A percentile compares a stretch with the other conserved stretches of the same genome.
Conservation (phyloP, 2,888 invertebrate genomes). For the Coelinius sp. region DNA sequence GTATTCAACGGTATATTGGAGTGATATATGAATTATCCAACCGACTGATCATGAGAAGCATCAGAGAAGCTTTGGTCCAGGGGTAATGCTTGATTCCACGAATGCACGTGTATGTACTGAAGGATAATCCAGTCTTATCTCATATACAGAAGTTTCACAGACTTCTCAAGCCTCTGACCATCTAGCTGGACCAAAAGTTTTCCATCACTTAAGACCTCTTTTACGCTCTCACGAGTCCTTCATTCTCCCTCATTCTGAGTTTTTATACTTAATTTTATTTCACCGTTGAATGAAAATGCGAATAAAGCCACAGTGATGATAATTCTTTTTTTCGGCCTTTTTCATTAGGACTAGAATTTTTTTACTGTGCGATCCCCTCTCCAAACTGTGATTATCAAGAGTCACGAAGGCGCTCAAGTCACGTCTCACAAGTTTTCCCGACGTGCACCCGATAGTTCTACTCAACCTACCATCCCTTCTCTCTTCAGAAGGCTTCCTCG, state of each 20-base stretch:
- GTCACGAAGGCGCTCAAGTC: constrained; percentile 20
- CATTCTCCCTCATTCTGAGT: background rate
- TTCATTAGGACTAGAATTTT: background rate
- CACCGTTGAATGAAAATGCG: background rate
- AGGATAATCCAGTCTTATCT: constrained; percentile 8
- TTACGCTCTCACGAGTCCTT: background rate
- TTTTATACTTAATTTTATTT: background rate
- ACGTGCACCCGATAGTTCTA: constrained; percentile 21
- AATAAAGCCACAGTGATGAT: background rate
- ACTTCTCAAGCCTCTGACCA: background rate
- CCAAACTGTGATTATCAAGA: constrained; percentile 14
- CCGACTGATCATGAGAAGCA: background rate
- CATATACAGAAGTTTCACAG: background rate
- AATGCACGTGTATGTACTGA: background rate
- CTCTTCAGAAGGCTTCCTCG: background rate
- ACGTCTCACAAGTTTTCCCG: constrained; percentile 27
- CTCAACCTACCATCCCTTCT: background rate
- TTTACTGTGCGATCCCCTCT: constrained; percentile 4
- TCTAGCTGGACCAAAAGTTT: background rate
- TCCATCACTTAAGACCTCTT: background rate
- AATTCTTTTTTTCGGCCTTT: background rate
- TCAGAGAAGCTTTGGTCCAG: background rate
- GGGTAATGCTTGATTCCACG: no score
- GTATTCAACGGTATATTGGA: background rate
- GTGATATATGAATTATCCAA: background rate